Percentiles rank a stretch among this genome's conserved stretches.
These are phyloP conservation scores for Artibeus lituratus DNA, from an alignment of 2,797 vertebrate genomes.

Conservation along the genomic window DNA sequence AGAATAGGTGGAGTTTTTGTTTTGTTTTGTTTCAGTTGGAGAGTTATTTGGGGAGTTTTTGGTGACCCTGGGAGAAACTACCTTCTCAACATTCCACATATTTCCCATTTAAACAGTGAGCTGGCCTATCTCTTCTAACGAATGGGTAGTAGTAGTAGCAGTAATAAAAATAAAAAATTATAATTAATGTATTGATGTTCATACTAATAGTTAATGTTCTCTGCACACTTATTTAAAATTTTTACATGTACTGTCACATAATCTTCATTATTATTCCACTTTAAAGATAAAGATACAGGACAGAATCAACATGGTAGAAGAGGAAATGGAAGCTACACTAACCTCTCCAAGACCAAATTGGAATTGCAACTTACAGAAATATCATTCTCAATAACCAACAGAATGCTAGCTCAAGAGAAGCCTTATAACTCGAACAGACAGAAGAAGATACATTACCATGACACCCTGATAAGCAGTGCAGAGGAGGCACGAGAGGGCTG, in stretches of 20 bases:
- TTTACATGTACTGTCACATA: not conserved
- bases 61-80: not conserved
- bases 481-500: too few relatives aligned
- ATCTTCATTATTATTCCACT: not conserved
- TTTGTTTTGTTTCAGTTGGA: not conserved
- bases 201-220: not conserved
- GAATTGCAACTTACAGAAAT: too few relatives aligned
- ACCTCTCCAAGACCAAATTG: too few relatives aligned
- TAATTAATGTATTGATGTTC: not conserved
- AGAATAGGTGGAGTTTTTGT: not conserved
- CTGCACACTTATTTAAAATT: not conserved
- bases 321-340: too few relatives aligned
- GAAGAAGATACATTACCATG: too few relatives aligned
- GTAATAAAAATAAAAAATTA: not conserved
- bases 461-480: too few relatives aligned
- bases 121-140: not conserved
- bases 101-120: not conserved
- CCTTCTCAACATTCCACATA: not conserved
- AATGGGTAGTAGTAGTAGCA: not conserved
- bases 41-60: not conserved
- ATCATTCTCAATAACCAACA: too few relatives aligned
- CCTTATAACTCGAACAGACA: too few relatives aligned
- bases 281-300: not conserved
- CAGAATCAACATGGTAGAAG: too few relatives aligned
- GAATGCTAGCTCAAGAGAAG: too few relatives aligned